Percentiles rank a stretch among this genome's conserved stretches.
Evolutionary conservation across 2,113 vertebrate species (phyloP).

Genomic region (Cyphomyrus plagiostoma): DNA sequence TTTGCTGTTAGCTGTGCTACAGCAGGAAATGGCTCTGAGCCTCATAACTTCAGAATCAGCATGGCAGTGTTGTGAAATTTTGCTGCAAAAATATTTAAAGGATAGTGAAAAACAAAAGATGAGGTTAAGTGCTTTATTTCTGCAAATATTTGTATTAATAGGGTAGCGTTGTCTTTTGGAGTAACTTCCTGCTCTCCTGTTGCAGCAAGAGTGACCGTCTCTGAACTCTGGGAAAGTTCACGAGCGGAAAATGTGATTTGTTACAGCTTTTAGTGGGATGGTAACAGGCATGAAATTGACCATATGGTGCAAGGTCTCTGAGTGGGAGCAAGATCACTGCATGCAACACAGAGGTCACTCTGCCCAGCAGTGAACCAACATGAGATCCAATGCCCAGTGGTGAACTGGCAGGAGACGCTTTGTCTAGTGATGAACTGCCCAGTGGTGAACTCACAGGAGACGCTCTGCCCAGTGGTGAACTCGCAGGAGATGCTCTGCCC

Average conservation of each 20-base stretch:
- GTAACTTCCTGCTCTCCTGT: slow-evolving; percentile 6
- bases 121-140: slow-evolving; percentile 3
- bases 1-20: neutral
- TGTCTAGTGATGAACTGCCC: neutral
- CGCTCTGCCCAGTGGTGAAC: neutral
- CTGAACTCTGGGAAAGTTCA: slow-evolving; percentile 30
- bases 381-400: neutral
- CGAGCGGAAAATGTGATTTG: slow-evolving; percentile 37
- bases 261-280: slow-evolving; percentile 22
- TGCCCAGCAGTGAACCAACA: neutral
- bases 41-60: neutral
- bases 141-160: neutral
- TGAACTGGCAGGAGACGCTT: neutral
- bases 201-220: slow-evolving; percentile 16
- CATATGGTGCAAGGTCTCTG: slow-evolving; percentile 17
- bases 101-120: slow-evolving; percentile 6
- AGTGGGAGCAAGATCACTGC: neutral
- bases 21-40: neutral
- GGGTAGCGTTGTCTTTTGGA: neutral
- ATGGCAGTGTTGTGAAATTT: neutral
- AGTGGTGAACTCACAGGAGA: neutral
- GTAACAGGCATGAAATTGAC: slow-evolving; percentile 36
- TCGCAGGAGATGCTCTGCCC: neutral
- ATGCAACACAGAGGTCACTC: neutral
- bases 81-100: neutral